These are phyloP conservation scores for Drosophila santomea DNA, from an alignment of 1,140 invertebrate genomes.

Conservation along the genomic window DNA sequence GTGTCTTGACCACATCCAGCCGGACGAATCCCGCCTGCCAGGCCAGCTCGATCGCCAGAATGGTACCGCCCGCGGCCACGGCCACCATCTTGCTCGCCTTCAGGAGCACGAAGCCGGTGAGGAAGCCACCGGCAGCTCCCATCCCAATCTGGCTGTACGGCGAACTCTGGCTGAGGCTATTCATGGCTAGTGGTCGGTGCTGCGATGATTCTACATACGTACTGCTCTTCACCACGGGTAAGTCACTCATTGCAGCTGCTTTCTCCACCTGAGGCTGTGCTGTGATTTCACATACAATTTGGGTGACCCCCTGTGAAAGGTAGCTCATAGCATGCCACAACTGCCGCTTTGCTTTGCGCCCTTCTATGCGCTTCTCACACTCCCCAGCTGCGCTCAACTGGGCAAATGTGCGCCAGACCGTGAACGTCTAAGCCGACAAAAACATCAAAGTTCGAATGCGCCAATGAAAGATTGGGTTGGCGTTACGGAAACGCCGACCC, in stretches of 20 bases:
- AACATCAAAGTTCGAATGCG: conserved; percentile 53
- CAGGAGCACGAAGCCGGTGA: conserved; percentile 36
- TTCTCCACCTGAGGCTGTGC: background rate
- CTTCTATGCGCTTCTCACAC: conserved; percentile 4
- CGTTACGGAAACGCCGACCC: background rate
- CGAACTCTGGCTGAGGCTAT: conserved; percentile 23
- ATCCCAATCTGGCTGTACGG: conserved; percentile 52
- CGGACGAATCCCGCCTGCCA: conserved; percentile 23
- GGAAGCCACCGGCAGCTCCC: conserved; percentile 34
- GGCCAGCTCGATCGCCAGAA: conserved; percentile 35
- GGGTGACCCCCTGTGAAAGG: conserved; percentile 16
- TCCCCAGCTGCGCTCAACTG: conserved; percentile 3
- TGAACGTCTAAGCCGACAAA: conserved; percentile 21
- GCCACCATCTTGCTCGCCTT: conserved; percentile 49
- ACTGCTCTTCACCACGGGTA: conserved; percentile 34
- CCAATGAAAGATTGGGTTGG: background rate
- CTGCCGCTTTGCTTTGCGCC: background rate
- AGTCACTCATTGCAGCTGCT: conserved; percentile 22
- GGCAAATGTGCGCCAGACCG: conserved; percentile 54
- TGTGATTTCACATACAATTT: conserved; percentile 24
- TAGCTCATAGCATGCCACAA: conserved; percentile 26
- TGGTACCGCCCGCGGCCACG: conserved; percentile 15
- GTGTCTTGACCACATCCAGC: conserved; percentile 2
- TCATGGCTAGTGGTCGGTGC: conserved; percentile 19
- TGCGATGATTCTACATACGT: conserved; percentile 13